Evolutionary conservation across 2,888 invertebrate genomes (phyloP).

Genomic region (Polydrusus tereticollis): DNA sequence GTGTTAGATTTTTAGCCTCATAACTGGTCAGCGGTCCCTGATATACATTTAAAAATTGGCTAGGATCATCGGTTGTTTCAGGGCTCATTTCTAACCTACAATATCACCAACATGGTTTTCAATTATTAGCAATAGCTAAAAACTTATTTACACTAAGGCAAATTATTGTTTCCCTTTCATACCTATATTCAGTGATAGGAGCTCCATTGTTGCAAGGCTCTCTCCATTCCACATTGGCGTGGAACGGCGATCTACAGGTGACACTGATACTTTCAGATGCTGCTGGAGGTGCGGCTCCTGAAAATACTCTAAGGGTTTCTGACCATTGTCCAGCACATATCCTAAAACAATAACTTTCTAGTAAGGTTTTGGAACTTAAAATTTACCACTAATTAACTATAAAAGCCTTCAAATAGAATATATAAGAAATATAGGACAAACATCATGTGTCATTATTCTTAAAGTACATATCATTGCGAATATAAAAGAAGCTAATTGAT

Average conservation of each 20-base stretch:
- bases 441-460: too few relatives aligned
- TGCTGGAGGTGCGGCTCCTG: constrained; percentile 86
- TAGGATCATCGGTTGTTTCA: constrained; percentile 69
- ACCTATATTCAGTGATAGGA: constrained; percentile 81
- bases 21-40: constrained; percentile 73
- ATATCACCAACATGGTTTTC: constrained; percentile 59
- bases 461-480: too few relatives aligned
- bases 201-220: constrained; percentile 86
- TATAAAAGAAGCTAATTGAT: too few relatives aligned
- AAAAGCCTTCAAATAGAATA: too few relatives aligned
- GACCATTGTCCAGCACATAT: constrained; percentile 88
- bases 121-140: too few relatives aligned
- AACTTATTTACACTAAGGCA: too few relatives aligned
- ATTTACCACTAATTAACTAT: background rate
- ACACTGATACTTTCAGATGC: constrained; percentile 75
- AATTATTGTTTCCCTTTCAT: too few relatives aligned
- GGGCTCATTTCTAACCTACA: constrained; percentile 77
- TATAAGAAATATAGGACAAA: too few relatives aligned
- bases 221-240: constrained; percentile 80
- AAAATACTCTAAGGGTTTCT: constrained; percentile 77
- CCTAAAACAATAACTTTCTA: constrained; percentile 64
- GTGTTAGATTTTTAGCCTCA: constrained; percentile 80
- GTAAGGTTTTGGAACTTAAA: background rate
- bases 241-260: constrained; percentile 76
- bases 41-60: constrained; percentile 69